A percentile compares a stretch with the other conserved stretches of the same genome.
phyloP scores from a whole-genome alignment of 2,888 invertebrate species.

The Xestia xanthographa region DNA sequence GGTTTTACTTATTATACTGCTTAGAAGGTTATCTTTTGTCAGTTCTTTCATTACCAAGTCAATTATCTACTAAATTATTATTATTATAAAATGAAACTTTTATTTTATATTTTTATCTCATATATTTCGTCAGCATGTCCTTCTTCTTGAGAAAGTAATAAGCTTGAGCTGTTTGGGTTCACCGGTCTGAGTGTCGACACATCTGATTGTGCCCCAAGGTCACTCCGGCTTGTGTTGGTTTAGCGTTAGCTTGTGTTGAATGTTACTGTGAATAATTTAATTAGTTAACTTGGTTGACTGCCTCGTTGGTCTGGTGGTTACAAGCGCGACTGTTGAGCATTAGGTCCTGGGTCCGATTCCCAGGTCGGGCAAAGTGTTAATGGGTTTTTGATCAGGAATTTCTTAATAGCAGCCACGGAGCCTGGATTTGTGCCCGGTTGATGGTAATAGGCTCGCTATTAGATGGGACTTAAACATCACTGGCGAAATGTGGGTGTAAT shows the following conservation, averaged over 20 bases:
- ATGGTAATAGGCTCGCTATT: too few species aligned
- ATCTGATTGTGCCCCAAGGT: slow-evolving; percentile 46
- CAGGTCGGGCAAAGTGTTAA: too few species aligned
- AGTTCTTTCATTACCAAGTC: background rate
- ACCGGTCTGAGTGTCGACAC: slow-evolving; percentile 27
- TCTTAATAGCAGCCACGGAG: too few species aligned
- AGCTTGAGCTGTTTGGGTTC: slow-evolving; percentile 39
- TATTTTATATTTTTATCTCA: too few species aligned
- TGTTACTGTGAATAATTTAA: slow-evolving; percentile 15
- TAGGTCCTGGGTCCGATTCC: too few species aligned
- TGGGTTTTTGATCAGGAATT: too few species aligned
- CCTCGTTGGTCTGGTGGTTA: too few species aligned
- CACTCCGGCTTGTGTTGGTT: slow-evolving; percentile 5
- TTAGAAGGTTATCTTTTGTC: slow-evolving; percentile 15
- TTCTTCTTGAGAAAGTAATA: slow-evolving; percentile 38
- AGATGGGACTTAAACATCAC: too few species aligned
- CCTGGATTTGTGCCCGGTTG: too few species aligned
- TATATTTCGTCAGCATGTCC: slow-evolving; percentile 42
- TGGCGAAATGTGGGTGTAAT: too few species aligned
- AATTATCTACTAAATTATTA: background rate
- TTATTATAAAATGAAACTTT: slow-evolving; percentile 15
- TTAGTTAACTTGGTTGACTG: background rate
- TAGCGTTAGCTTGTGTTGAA: slow-evolving; percentile 7
- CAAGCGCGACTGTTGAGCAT: background rate
- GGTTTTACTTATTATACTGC: background rate